phyloP scores from a whole-genome alignment of 2,797 vertebrate genomes.

The Eulemur rubriventer region DNA sequence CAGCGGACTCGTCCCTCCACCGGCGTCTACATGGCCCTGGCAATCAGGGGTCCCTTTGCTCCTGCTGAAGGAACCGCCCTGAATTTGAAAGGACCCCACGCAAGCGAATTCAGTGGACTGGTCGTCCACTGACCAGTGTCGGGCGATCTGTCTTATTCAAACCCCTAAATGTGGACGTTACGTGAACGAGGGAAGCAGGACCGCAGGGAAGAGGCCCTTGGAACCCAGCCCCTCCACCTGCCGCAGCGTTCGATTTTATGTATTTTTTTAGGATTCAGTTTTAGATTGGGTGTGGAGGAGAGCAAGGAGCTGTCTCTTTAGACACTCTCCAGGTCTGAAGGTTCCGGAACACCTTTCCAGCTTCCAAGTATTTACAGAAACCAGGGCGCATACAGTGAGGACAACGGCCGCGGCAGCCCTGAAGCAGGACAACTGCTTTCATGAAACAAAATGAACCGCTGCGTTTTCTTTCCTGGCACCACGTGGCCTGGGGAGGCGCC shows the following conservation, averaged over 20 bases:
- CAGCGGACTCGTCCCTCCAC: background rate
- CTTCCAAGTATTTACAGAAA: background rate
- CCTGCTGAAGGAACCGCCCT: background rate
- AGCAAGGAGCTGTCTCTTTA: background rate
- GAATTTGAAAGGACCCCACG: background rate
- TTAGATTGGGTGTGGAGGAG: accelerated
- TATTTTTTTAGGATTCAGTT: background rate
- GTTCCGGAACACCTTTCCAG: too few relatives aligned
- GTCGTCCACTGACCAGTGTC: too few relatives aligned
- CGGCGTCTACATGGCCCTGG: accelerated
- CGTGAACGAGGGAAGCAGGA: background rate
- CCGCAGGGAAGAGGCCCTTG: background rate
- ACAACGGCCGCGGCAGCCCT: accelerated
- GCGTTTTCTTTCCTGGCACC: background rate
- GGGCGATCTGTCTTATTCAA: background rate
- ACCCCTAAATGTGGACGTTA: background rate
- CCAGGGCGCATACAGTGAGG: accelerated
- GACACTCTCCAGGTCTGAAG: background rate
- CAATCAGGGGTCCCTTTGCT: background rate
- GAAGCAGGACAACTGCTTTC: background rate
- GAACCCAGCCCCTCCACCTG: accelerated
- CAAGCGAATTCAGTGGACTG: background rate
- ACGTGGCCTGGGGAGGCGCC: background rate
- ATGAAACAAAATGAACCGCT: background rate
- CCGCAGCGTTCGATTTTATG: accelerated